phyloP scores from a whole-genome alignment of 2,888 invertebrate genomes.

The Acanthococcus lagerstroemiae region DNA sequence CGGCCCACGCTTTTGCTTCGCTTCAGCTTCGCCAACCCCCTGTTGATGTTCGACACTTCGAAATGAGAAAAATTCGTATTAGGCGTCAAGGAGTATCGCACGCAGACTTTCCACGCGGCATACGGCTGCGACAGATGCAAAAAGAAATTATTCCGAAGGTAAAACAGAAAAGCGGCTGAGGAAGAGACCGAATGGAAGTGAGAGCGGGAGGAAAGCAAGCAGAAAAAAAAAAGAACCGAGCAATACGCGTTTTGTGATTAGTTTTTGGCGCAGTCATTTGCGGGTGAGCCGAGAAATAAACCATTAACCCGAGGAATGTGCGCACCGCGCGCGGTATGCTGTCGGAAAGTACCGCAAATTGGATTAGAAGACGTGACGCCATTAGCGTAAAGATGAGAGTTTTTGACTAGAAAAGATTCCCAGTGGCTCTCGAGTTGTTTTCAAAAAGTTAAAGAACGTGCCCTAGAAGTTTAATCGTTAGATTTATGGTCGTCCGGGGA shows the following conservation, averaged over 20 bases:
- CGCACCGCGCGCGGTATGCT: constrained; percentile 7
- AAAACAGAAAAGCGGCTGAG: too few species aligned
- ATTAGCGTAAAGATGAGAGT: constrained; percentile 39
- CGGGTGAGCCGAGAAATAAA: constrained; percentile 13
- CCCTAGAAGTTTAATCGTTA: constrained; percentile 29
- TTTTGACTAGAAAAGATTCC: constrained; percentile 31
- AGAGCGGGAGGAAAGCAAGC: background rate
- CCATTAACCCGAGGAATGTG: constrained; percentile 11
- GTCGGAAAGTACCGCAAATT: constrained; percentile 40
- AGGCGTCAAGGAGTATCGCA: too few species aligned
- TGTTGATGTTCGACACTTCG: too few species aligned
- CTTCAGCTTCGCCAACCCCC: too few species aligned
- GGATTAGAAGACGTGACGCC: constrained; percentile 45
- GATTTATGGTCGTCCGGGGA: constrained; percentile 31
- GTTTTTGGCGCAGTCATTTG: constrained; percentile 26
- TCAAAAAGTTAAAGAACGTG: constrained; percentile 31
- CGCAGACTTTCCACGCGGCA: too few species aligned
- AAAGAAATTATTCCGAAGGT: too few species aligned
- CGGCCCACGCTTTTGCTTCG: too few species aligned
- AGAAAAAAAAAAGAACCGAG: constrained; percentile 2
- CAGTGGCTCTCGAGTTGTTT: constrained; percentile 31
- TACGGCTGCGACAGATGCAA: too few species aligned
- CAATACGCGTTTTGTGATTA: constrained; percentile 14
- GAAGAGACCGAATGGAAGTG: background rate
- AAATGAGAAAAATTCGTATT: too few species aligned